Evolutionary conservation across 2,888 invertebrate genomes (phyloP).

Genomic region (Dexiosoma caninum): DNA sequence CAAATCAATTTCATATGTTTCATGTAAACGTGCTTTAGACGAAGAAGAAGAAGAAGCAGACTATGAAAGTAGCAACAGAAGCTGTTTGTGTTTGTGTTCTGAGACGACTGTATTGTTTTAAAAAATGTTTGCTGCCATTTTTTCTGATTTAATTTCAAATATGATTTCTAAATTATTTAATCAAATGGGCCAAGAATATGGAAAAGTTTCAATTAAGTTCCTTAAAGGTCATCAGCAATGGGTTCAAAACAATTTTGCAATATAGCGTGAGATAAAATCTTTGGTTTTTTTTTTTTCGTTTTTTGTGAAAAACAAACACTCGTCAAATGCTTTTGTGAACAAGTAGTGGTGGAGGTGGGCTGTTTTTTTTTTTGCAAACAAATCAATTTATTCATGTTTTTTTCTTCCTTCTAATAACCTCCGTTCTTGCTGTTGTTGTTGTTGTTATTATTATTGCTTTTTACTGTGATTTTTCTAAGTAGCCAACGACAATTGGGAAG

Average conservation of each 20-base stretch:
- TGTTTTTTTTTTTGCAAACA: conserved; percentile 42
- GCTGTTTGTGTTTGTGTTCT: conserved; percentile 1
- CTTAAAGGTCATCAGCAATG: conserved; percentile 62
- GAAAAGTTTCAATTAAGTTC: conserved; percentile 37
- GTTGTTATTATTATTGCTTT: no score
- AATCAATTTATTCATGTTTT: conserved; percentile 41
- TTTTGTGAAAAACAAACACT: conserved; percentile 37
- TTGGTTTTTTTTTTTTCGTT: no score
- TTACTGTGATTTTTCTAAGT: conserved; percentile 35
- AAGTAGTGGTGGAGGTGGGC: conserved; percentile 1
- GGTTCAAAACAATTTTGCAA: conserved; percentile 67
- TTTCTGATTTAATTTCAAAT: conserved; percentile 18
- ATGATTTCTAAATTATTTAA: conserved; percentile 47
- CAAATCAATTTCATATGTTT: conserved; percentile 63
- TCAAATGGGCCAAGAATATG: conserved; percentile 24
- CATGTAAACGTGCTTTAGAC: conserved; percentile 20
- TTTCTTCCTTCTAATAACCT: background rate
- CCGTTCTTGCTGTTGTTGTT: background rate
- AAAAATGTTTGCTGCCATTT: no score
- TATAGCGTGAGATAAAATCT: conserved; percentile 67
- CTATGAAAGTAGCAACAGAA: conserved; percentile 44
- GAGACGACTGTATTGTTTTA: background rate
- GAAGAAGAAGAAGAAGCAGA: background rate
- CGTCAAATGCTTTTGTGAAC: background rate
- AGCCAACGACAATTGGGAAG: conserved; percentile 64